Base-by-base conservation (phyloP, 2,797 vertebrate genomes). In the Taenioides sp. region DNA sequence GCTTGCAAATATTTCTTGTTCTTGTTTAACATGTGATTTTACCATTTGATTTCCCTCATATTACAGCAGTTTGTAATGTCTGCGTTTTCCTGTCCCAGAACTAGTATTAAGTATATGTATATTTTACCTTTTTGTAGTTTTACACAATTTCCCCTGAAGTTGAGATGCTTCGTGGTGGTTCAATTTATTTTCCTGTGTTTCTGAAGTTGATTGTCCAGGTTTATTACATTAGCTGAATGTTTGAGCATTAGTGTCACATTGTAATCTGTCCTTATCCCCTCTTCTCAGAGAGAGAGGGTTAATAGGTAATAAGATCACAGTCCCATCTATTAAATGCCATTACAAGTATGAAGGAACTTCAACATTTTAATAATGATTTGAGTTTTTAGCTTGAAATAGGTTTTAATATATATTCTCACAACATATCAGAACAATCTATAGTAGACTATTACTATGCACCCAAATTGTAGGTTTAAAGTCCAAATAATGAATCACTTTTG, bases 281-380 rank as follows among this genome's bases (percentile, higher is more conserved):
- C 23, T 20, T 49, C 22, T 25, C 22, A 49, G 23, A 50, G 6
- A 20, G 43, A 27, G 23, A 25, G 25, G 43, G 63, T 65, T 25
- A 25, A 49, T 18, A 49, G 63, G 37, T 50, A 49, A 65, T 27
- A 65, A 23, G 63, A 65, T 49, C 23, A 49, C 16, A 49, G 62
- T 47, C 22, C 14, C 2, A 7, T 2, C 14, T 65, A 17, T 27
- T 57, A 52, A 52, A 52, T n/a, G 2, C 5, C 50, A 25, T 57
- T 59, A 7, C 23, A 14, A 25, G 25, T 25, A 59, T 12, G 2
- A 22, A 55, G 54, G 2, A 10, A 55, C n/a, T 2, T 54, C 20
- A 54, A 10, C 9, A 22, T 22, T 11, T 43, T 14, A 34, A 43
- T 14, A 14, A 43, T 43, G 11, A 43, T 43, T 37, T 37, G 9